A percentile compares a stretch with the other conserved stretches of the same genome.
These are phyloP conservation scores for Eretmocerus hayati DNA, from an alignment of 2,888 invertebrate genomes.

Conservation along the genomic window DNA sequence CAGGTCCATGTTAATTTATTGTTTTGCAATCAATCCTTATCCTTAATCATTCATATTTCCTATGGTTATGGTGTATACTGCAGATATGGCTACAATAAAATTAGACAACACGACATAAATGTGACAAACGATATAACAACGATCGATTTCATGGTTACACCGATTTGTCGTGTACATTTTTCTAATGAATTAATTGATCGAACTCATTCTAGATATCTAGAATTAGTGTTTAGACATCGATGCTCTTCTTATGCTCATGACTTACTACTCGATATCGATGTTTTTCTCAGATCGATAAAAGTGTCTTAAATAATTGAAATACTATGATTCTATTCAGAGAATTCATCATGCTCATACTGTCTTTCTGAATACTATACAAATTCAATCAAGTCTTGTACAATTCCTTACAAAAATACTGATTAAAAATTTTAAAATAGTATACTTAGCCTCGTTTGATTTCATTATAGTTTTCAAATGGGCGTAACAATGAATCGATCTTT, in stretches of 20 bases:
- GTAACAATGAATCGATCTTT: slow-evolving; percentile 37
- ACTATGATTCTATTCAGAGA: background rate
- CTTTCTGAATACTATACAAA: too few species aligned
- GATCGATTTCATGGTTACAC: slow-evolving; percentile 37
- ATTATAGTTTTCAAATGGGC: slow-evolving; percentile 21
- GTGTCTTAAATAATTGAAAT: background rate
- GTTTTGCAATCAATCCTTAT: slow-evolving; percentile 18
- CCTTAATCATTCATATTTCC: slow-evolving; percentile 15
- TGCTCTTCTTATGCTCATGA: too few species aligned
- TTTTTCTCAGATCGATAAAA: slow-evolving; percentile 1
- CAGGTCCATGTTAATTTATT: slow-evolving; percentile 22
- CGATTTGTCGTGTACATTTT: slow-evolving; percentile 15
- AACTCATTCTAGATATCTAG: too few species aligned
- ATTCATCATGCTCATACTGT: too few species aligned
- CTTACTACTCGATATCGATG: too few species aligned
- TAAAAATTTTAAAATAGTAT: background rate
- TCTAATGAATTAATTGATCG: too few species aligned
- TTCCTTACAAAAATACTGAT: too few species aligned
- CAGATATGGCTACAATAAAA: slow-evolving; percentile 35
- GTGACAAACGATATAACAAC: slow-evolving; percentile 42
- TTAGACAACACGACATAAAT: slow-evolving; percentile 42
- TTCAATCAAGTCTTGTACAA: too few species aligned
- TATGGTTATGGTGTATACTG: too few species aligned
- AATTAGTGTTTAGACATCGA: too few species aligned
- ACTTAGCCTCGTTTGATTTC: slow-evolving; percentile 13